Conservation (phyloP, 2,797 vertebrate species). For the Furcifer pardalis region DNA sequence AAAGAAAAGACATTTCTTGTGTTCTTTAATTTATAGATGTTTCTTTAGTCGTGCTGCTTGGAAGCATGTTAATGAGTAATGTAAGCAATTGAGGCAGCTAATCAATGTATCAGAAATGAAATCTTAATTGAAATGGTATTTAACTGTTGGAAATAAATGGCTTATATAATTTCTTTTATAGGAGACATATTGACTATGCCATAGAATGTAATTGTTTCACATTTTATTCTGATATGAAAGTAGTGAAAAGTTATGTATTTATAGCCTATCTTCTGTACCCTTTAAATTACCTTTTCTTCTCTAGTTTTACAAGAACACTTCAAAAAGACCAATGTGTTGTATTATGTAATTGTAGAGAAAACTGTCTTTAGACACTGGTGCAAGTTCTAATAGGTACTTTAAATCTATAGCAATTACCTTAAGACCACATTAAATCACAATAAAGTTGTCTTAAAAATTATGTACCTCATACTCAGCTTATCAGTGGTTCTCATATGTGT, state of each 20-base stretch:
- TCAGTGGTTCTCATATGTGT: neutral
- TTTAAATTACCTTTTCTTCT: slow-evolving; percentile 9
- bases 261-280: neutral
- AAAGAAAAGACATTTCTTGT: neutral
- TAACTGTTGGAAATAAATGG: slow-evolving; percentile 19
- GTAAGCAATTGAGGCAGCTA: slow-evolving; percentile 15
- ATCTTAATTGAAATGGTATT: slow-evolving; percentile 39
- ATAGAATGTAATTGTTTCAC: slow-evolving; percentile 17
- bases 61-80: slow-evolving; percentile 42
- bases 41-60: neutral
- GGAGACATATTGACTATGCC: slow-evolving; percentile 12
- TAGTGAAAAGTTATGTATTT: neutral
- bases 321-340: neutral
- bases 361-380: neutral
- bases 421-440: neutral
- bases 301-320: neutral
- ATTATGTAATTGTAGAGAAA: slow-evolving; percentile 21
- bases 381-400: neutral
- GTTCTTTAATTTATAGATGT: slow-evolving; percentile 39
- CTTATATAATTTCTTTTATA: slow-evolving; percentile 18
- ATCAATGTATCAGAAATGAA: slow-evolving; percentile 40
- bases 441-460: neutral
- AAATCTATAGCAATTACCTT: neutral
- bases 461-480: neutral
- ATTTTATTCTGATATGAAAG: neutral